Conservation (phyloP, 2,797 vertebrate genomes). For the Orientallactaga sibirica region DNA sequence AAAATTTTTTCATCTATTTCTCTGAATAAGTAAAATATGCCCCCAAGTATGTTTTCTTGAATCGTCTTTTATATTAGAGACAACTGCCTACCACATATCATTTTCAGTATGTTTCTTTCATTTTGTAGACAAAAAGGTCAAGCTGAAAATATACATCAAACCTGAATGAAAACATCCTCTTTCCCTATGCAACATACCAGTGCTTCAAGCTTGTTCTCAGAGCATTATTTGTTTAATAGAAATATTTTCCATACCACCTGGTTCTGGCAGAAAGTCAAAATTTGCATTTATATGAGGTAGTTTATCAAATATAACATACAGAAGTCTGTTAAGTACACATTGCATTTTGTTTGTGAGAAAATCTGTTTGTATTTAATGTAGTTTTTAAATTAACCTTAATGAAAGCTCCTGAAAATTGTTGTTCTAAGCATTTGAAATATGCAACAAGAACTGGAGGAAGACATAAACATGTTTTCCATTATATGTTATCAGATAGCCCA, state of each 20-base stretch:
- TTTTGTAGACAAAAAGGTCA: constrained; percentile 81
- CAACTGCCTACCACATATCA: constrained; percentile 15
- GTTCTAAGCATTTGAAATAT: constrained; percentile 93
- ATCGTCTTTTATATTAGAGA: constrained; percentile 64
- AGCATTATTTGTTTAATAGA: constrained; percentile 93
- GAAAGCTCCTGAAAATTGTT: constrained; percentile 94
- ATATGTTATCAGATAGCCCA: constrained; percentile 93
- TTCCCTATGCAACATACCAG: constrained; percentile 78
- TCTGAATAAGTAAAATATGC: constrained; percentile 54
- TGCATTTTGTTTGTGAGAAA: constrained; percentile 93
- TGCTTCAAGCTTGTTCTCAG: constrained; percentile 89
- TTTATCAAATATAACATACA: constrained; percentile 93
- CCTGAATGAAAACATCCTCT: constrained; percentile 82
- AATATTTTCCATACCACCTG: constrained; percentile 92
- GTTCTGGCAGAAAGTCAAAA: constrained; percentile 93
- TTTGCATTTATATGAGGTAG: constrained; percentile 94
- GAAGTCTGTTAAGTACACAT: constrained; percentile 93
- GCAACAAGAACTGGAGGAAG: constrained; percentile 89
- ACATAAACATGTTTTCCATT: constrained; percentile 93
- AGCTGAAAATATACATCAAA: constrained; percentile 84
- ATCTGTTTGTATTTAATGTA: constrained; percentile 93
- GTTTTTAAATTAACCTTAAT: constrained; percentile 93
- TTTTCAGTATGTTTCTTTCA: constrained; percentile 74
- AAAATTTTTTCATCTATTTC: constrained; percentile 21
- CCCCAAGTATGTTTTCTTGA: constrained; percentile 40